Conservation (phyloP, 2,888 invertebrate species). For the Polymixis flavicincta region DNA sequence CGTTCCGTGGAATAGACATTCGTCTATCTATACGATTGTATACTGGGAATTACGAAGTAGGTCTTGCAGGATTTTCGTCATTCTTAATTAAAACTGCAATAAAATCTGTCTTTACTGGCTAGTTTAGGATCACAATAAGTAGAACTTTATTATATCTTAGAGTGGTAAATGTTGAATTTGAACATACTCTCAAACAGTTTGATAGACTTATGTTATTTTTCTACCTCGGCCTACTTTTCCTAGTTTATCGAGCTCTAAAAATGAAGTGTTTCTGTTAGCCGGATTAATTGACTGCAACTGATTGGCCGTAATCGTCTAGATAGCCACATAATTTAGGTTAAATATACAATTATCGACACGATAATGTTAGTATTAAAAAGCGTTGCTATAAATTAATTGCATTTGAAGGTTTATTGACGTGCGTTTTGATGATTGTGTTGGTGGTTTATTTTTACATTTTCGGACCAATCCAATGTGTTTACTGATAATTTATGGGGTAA, state of each 20-base stretch:
- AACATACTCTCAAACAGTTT: not conserved
- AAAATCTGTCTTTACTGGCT: not conserved
- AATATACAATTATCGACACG: slow-evolving; percentile 39
- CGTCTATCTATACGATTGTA: not conserved
- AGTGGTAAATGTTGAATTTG: not conserved
- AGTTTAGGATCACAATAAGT: not conserved
- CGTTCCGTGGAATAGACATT: not conserved
- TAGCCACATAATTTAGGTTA: slow-evolving; percentile 29
- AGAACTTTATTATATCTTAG: not conserved
- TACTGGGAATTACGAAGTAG: not conserved
- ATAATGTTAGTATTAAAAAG: slow-evolving; percentile 4
- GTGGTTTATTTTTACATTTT: not conserved
- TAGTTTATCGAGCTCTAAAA: slow-evolving; percentile 28
- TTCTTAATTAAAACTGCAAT: not conserved
- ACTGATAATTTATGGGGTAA: not conserved
- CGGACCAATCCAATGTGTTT: not conserved
- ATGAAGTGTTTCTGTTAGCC: not conserved
- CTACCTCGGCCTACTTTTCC: slow-evolving; percentile 21
- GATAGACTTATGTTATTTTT: not conserved
- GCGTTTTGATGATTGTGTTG: not conserved
- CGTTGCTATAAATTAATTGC: not conserved
- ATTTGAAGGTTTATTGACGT: not conserved
- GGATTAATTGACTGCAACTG: slow-evolving; percentile 45
- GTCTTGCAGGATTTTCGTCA: not conserved
- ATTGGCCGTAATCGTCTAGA: slow-evolving; percentile 33